Percentiles rank a stretch among this genome's conserved stretches.
Evolutionary conservation across 2,113 vertebrate species (phyloP).

Genomic region (Naja naja): DNA sequence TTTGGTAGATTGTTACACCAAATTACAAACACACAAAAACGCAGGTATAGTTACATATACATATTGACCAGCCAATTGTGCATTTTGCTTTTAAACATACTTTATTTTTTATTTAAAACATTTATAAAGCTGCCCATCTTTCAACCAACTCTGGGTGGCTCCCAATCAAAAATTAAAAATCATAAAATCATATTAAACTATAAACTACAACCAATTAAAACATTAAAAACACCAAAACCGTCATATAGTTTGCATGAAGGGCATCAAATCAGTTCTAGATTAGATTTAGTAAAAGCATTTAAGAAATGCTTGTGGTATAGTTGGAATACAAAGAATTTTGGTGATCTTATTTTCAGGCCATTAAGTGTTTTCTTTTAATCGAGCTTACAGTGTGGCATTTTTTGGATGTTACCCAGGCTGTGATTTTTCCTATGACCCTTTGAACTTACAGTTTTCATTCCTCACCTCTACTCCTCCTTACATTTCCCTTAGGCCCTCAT

Average conservation of each 20-base stretch:
- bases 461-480: neutral
- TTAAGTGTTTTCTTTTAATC: neutral
- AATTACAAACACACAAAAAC: neutral
- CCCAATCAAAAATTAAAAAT: neutral
- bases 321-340: neutral
- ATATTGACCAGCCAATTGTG: neutral
- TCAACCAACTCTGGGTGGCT: neutral
- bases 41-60: neutral
- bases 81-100: neutral
- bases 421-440: neutral
- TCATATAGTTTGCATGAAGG: neutral
- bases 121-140: neutral
- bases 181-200: neutral
- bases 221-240: neutral
- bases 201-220: neutral
- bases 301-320: neutral
- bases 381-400: neutral
- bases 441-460: neutral
- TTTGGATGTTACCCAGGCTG: neutral
- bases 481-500: neutral
- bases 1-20: neutral
- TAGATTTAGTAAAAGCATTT: neutral
- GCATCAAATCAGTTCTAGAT: neutral
- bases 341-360: neutral
- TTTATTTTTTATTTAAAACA: neutral